Evolutionary conservation across 2,888 invertebrate species (phyloP).

Genomic region (Agrochola macilenta): DNA sequence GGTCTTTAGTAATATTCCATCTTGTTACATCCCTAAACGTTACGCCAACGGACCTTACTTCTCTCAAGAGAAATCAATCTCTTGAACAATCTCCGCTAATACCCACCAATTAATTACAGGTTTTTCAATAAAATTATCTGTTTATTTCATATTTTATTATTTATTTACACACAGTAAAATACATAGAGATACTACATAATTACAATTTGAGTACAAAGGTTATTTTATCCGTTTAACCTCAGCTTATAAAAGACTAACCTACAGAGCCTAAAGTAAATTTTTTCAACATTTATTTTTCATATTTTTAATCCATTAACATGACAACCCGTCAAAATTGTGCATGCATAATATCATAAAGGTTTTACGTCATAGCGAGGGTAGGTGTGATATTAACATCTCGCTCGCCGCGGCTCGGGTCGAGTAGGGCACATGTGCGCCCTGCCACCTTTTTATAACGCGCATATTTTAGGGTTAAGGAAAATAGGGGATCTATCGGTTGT

Average conservation of each 20-base stretch:
- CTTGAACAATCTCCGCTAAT: not conserved
- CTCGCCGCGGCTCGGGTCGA: conserved; percentile 32
- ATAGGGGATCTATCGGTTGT: conserved; percentile 29
- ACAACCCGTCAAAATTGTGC: conserved; percentile 54
- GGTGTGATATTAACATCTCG: conserved; percentile 50
- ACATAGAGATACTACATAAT: too few relatives aligned
- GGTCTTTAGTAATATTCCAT: not conserved
- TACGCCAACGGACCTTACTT: not conserved
- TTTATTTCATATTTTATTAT: not conserved
- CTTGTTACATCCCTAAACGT: not conserved
- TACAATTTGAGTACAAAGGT: too few relatives aligned
- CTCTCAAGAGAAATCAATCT: not conserved
- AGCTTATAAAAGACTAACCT: not conserved
- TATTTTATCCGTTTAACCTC: not conserved
- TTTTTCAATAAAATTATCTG: not conserved
- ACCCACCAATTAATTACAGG: not conserved
- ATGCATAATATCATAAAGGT: conserved; percentile 54
- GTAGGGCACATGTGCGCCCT: conserved; percentile 38
- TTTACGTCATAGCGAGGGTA: conserved; percentile 44
- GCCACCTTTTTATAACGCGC: conserved; percentile 38
- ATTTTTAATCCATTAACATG: conserved; percentile 56
- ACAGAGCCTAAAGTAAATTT: not conserved
- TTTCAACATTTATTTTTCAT: conserved; percentile 20
- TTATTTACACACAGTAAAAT: too few relatives aligned
- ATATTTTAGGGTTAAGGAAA: conserved; percentile 41